Base-by-base conservation (phyloP, 64 coral and sea anemone species). In the Pachyseris speciosa region DNA sequence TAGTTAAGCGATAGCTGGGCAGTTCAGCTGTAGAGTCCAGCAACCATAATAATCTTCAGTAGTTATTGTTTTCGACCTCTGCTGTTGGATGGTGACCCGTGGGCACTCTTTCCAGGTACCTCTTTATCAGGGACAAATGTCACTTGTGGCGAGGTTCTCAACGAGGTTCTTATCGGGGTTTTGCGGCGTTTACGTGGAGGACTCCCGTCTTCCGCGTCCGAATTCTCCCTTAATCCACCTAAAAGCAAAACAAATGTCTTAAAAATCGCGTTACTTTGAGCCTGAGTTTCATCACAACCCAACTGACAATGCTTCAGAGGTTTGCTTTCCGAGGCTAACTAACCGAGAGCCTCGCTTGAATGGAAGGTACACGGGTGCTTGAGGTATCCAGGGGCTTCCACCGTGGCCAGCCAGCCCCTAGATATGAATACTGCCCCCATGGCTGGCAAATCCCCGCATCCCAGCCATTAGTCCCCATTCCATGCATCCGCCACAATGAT, bases 111-210 rank as follows among this genome's bases (percentile, higher is more conserved):
- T 1, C 33, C 53, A 13, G 52, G 33, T 53, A 40, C 11, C 3
- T 26, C 77, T 40, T 61, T 59, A 26, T 81, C 77, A 61, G 48
- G 31, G 16, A 81, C 73, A 17, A 50, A 51, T 0, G 42, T 76
- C 11, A 76, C 77, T 37, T 61, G 48, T 24, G 36, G 51, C 6
- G 77, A 81, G 32, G 77, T 61, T 3, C 29, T 39, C 20, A n/a
- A 20, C 57, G 51, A 37, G 51, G 77, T 37, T 25, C 77, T 59
- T 41, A 34, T 63, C 8, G 77, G 77, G 9, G 53, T 12, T 61
- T 34, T 60, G 31, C 77, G 77, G 30, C 77, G 77, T 39, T 81
- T 81, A 4, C 52, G 31, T 2, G 53, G 34, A 32, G 77, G 77
- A 40, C 32, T 40, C 2, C 51, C 77, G 22, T 81, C 77, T 16